Evolutionary conservation across 2,113 vertebrate species (phyloP).

Genomic region (Caloenas nicobarica): DNA sequence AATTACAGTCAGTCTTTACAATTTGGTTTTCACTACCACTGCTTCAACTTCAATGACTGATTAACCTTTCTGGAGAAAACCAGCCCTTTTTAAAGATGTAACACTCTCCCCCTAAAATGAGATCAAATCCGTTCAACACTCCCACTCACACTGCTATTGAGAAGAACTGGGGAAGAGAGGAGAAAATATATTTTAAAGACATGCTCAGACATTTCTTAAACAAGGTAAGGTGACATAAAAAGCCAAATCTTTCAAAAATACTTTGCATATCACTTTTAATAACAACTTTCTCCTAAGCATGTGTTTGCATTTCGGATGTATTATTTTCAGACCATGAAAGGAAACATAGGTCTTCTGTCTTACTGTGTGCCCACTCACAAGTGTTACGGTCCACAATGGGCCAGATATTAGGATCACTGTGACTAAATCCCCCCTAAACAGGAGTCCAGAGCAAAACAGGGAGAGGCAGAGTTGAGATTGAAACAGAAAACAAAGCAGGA

Average conservation of each 20-base stretch:
- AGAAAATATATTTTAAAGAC: conserved; percentile 22
- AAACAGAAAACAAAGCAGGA: neutral
- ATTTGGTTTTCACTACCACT: neutral
- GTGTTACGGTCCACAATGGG: accelerated
- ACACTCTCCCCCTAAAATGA: conserved; percentile 28
- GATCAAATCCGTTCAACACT: conserved; percentile 29
- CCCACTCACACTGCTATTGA: conserved; percentile 29
- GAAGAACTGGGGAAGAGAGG: neutral
- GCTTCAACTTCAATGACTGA: conserved; percentile 7
- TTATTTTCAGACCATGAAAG: neutral
- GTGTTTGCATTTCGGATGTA: neutral
- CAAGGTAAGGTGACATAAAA: conserved; percentile 27
- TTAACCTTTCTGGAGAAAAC: conserved; percentile 14
- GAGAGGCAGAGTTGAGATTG: neutral
- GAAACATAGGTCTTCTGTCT: neutral
- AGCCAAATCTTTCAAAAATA: neutral
- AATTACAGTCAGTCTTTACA: neutral
- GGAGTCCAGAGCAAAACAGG: neutral
- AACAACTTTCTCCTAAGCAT: neutral
- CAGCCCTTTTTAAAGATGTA: conserved; percentile 25
- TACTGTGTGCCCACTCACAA: neutral
- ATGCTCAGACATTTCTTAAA: neutral
- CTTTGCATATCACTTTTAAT: neutral
- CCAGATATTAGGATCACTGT: neutral
- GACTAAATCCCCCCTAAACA: neutral